Evolutionary conservation across 2,888 invertebrate species (phyloP).

Genomic region (Aporophyla lueneburgensis): DNA sequence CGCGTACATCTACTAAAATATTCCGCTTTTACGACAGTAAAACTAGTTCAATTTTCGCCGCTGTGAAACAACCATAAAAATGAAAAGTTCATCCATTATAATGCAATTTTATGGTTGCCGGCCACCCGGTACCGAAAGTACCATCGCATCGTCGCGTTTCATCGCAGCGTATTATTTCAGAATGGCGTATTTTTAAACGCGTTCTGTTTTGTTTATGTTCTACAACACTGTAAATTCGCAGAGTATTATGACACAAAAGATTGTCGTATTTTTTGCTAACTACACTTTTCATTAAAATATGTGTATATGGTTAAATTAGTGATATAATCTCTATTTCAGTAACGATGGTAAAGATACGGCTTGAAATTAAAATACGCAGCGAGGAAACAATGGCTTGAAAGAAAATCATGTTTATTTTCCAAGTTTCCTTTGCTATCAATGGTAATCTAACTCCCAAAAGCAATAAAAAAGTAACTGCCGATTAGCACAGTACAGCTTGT

Average conservation of each 20-base stretch:
- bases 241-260: neutral
- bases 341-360: neutral
- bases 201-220: conserved; percentile 31
- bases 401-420: neutral
- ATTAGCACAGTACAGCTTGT: conserved; percentile 6
- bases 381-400: neutral
- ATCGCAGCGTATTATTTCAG: conserved; percentile 42
- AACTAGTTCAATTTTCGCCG: conserved; percentile 45
- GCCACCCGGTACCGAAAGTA: conserved; percentile 42
- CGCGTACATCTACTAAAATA: neutral
- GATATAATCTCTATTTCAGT: neutral
- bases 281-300: neutral
- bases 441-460: neutral
- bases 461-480: neutral
- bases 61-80: conserved; percentile 55
- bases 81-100: conserved; percentile 54
- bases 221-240: conserved; percentile 10
- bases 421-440: neutral
- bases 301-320: neutral
- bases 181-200: conserved; percentile 28
- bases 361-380: neutral
- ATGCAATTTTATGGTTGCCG: conserved; percentile 58
- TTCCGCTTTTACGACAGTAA: conserved; percentile 7
- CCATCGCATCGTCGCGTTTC: conserved; percentile 43
- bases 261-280: neutral